These are phyloP conservation scores for Darevskia nairensis DNA, from an alignment of 2,797 vertebrate genomes.

Conservation along the genomic window DNA sequence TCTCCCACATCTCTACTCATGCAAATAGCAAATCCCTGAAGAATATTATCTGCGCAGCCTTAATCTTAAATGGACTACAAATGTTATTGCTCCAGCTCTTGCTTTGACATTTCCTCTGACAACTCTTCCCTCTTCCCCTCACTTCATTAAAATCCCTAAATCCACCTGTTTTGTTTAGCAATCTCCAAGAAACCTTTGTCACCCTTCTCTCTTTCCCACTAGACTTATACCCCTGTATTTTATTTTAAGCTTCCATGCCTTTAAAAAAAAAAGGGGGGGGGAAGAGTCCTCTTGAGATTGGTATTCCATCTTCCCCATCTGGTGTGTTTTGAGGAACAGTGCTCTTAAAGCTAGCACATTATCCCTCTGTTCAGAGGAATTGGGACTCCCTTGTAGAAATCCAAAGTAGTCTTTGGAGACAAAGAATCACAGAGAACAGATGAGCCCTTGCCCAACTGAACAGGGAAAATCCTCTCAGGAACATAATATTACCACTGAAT, in stretches of 20 bases:
- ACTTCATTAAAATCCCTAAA: not conserved
- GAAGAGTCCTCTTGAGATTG: not conserved
- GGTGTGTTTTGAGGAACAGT: not conserved
- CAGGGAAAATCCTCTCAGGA: not conserved
- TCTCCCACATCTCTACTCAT: not conserved
- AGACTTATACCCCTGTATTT: not conserved
- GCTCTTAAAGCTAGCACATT: not conserved
- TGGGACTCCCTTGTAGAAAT: not conserved
- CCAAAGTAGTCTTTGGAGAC: not conserved
- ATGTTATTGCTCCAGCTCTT: not conserved
- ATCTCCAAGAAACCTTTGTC: not conserved
- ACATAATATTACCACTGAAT: not conserved
- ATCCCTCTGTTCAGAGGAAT: not conserved
- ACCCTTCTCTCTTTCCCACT: not conserved
- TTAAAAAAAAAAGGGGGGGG: too few relatives aligned
- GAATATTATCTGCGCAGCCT: not conserved
- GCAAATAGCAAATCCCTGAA: not conserved
- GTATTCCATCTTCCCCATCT: not conserved
- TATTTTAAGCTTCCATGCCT: not conserved
- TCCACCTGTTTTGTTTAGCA: not conserved
- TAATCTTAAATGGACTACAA: not conserved
- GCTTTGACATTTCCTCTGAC: not conserved
- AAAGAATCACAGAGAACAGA: not conserved
- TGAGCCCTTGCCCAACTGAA: not conserved
- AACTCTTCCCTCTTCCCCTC: not conserved